A percentile compares a stretch with the other conserved stretches of the same genome.
Evolutionary conservation across 92 coral and sea anemone genomes (phyloP).

Genomic region (Phymanthus crucifer): DNA sequence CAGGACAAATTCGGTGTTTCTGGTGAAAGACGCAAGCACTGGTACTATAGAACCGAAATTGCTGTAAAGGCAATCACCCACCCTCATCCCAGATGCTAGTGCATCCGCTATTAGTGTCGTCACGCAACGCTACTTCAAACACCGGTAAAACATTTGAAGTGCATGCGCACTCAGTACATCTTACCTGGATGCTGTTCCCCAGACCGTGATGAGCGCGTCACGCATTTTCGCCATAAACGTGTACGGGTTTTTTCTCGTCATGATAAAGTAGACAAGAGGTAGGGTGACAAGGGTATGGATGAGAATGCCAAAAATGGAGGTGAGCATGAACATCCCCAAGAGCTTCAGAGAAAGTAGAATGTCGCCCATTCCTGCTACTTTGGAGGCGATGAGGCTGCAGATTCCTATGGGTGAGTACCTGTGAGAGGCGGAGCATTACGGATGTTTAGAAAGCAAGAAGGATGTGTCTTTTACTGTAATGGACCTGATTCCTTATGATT

Average conservation of each 20-base stretch:
- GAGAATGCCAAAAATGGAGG: slow-evolving; percentile 61
- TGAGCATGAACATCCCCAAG: slow-evolving; percentile 66
- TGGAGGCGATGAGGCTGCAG: slow-evolving; percentile 73
- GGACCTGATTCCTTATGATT: too few species aligned
- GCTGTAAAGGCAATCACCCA: neutral
- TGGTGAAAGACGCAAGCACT: too few species aligned
- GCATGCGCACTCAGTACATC: neutral
- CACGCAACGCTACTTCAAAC: too few species aligned
- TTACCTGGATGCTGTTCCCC: slow-evolving; percentile 67
- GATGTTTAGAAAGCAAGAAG: neutral
- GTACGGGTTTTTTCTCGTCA: slow-evolving; percentile 62
- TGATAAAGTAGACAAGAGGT: slow-evolving; percentile 52
- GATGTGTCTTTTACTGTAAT: neutral
- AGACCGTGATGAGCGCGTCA: slow-evolving; percentile 64
- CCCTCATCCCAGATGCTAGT: neutral
- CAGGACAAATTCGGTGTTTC: too few species aligned
- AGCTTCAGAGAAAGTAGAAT: slow-evolving; percentile 51
- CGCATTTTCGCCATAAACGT: slow-evolving; percentile 53
- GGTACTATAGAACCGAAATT: too few species aligned
- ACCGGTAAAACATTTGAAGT: neutral
- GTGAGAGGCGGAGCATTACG: neutral
- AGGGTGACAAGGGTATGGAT: slow-evolving; percentile 60
- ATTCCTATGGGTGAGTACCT: slow-evolving; percentile 77
- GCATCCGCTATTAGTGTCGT: too few species aligned
- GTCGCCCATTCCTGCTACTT: slow-evolving; percentile 67